Evolutionary conservation across 2,888 invertebrate genomes (phyloP), one percentile per base, ranked within the genome.

Genomic region (Cephus runcator): DNA sequence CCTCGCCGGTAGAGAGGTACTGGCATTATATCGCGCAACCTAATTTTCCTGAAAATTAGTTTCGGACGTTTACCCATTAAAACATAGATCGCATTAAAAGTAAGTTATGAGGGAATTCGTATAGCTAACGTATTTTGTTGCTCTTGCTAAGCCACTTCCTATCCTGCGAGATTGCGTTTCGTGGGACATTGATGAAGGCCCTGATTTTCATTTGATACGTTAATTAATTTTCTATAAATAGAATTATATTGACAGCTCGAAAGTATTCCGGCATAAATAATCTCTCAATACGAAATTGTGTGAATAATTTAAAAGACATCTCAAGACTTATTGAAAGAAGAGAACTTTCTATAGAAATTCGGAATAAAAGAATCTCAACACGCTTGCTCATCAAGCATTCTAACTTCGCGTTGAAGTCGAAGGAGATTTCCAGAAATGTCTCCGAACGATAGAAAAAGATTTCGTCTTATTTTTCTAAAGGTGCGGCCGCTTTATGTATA

Each of bases 41-140:
- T 82, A 80, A 83, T 84, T 84, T 79, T 80, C 80, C 75, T 81
- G 80, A 80, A 83, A 83, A 84, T 84, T 83, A 83, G 82, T 82
- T 82, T 79, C 78, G 79, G 80, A 77, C 79, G 79, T 80, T 81
- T 82, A 80, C 75, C 73, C 81, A 77, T 35, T 77, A 79, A 77
- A 75, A 77, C 79, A 81, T 79, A 71, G 71, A 71, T 33, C 33
- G 31, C 31, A 71, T 71, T 71, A 71, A 33, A 56, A 56, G 40
- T 56, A 56, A 56, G 40, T 56, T 69, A 69, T 33, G n/a, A 36
- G 69, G 33, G 68, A 76, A 75, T 75, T 73, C 69, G 75, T 75
- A 68, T 76, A 75, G 78, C 73, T 81, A 73, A 69, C 69, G 69
- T 76, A 73, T 79, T 34, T 77, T 76, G 77, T 77, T 77, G 69